These are phyloP conservation scores for Hetaerina titia DNA, from an alignment of 2,888 invertebrate genomes.

Conservation along the genomic window DNA sequence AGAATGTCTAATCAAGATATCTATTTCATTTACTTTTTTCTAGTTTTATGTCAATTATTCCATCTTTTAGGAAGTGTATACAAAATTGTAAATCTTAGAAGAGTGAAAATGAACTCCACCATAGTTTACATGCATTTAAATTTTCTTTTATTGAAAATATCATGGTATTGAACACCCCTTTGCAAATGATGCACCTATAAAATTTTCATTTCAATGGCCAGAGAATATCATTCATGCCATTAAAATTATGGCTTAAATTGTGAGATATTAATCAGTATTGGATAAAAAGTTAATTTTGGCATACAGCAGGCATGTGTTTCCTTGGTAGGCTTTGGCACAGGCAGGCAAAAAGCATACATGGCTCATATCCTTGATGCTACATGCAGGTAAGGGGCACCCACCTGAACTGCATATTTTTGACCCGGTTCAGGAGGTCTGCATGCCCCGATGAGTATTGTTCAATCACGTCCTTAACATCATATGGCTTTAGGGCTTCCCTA, in stretches of 20 bases:
- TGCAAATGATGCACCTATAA: neutral
- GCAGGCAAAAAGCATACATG: slow-evolving; percentile 33
- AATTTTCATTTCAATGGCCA: neutral
- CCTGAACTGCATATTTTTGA: slow-evolving; percentile 92
- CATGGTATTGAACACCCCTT: neutral
- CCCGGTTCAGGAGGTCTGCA: slow-evolving; percentile 92
- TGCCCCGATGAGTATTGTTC: slow-evolving; percentile 94
- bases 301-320: slow-evolving; percentile 25
- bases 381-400: slow-evolving; percentile 76
- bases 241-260: neutral
- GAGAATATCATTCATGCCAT: neutral
- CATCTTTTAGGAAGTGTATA: no score
- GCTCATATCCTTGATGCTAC: slow-evolving; percentile 17
- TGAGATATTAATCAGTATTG: neutral
- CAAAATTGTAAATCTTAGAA: neutral
- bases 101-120: neutral
- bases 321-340: slow-evolving; percentile 36
- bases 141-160: neutral
- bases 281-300: neutral
- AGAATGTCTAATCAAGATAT: neutral
- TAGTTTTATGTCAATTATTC: no score
- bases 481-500: slow-evolving; percentile 94
- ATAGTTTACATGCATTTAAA: neutral
- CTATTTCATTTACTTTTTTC: no score
- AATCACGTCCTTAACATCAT: slow-evolving; percentile 96